These are phyloP conservation scores for Calephelis virginiensis DNA, from an alignment of 1,140 invertebrate species.

Conservation along the genomic window DNA sequence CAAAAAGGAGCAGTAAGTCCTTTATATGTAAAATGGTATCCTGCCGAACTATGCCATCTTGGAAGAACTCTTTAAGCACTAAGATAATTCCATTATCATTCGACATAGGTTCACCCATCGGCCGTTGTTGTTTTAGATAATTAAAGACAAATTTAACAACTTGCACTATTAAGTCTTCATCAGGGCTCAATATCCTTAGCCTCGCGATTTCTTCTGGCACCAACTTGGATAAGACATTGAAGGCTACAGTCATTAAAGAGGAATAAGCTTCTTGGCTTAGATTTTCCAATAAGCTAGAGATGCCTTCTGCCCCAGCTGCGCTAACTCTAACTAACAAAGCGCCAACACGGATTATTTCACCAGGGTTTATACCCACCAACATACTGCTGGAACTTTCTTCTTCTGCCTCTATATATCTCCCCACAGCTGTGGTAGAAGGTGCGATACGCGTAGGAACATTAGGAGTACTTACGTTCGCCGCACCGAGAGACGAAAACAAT, in stretches of 20 bases:
- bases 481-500: constrained; percentile 52
- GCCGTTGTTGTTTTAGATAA: constrained; percentile 60
- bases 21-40: constrained; percentile 59
- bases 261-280: constrained; percentile 58
- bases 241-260: constrained; percentile 58
- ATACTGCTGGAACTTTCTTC: constrained; percentile 44
- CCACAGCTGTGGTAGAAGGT: constrained; percentile 36
- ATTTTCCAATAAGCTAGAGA: constrained; percentile 52
- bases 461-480: constrained; percentile 35
- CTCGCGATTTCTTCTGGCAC: constrained; percentile 54
- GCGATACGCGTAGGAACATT: constrained; percentile 53
- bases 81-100: constrained; percentile 57
- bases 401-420: constrained; percentile 37
- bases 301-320: constrained; percentile 52
- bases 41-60: constrained; percentile 55
- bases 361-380: constrained; percentile 55
- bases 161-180: constrained; percentile 62
- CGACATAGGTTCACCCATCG: constrained; percentile 49
- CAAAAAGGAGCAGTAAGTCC: constrained; percentile 43
- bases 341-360: constrained; percentile 60
- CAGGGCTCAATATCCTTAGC: constrained; percentile 55
- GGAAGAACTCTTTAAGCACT: constrained; percentile 66
- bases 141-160: constrained; percentile 66
- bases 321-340: constrained; percentile 51
- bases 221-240: constrained; percentile 56